phyloP scores from a whole-genome alignment of 2,113 vertebrate genomes.

The Aldabrachelys gigantea region DNA sequence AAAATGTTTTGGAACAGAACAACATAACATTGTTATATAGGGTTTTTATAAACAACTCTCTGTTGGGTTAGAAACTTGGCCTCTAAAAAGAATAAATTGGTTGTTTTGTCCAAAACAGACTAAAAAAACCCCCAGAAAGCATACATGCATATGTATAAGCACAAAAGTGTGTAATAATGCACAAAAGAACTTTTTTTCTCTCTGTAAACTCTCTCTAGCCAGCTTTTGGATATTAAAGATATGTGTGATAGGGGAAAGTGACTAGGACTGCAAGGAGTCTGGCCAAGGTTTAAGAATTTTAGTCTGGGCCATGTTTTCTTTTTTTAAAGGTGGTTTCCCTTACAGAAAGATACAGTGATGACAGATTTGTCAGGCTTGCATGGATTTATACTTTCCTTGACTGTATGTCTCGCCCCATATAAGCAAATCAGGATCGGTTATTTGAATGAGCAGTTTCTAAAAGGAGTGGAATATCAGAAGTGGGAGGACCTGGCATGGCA shows the following conservation, averaged over 20 bases:
- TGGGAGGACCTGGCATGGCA: constrained; percentile 48
- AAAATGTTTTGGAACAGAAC: constrained; percentile 71
- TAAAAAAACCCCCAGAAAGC: constrained; percentile 70
- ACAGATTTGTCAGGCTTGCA: constrained; percentile 43
- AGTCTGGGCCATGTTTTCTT: constrained; percentile 30
- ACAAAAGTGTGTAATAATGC: constrained; percentile 66
- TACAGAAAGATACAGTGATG: constrained; percentile 24
- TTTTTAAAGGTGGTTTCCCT: not conserved
- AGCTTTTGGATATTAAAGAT: not conserved
- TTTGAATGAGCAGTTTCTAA: constrained; percentile 50
- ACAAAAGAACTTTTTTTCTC: constrained; percentile 52
- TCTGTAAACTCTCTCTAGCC: constrained; percentile 48
- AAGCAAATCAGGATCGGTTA: constrained; percentile 15
- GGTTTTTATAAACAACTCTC: constrained; percentile 78
- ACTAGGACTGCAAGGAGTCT: constrained; percentile 32
- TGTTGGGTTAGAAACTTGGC: constrained; percentile 75
- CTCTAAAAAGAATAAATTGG: constrained; percentile 74
- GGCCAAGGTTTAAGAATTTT: constrained; percentile 12
- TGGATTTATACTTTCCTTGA: not conserved
- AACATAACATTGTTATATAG: constrained; percentile 68
- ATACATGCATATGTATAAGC: constrained; percentile 72
- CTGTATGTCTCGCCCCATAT: constrained; percentile 1
- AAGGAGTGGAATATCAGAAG: constrained; percentile 37
- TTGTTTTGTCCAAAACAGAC: constrained; percentile 78
- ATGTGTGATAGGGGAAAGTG: not conserved